phyloP scores from a whole-genome alignment of 1,140 invertebrate species.

The Epicauta chinensis region DNA sequence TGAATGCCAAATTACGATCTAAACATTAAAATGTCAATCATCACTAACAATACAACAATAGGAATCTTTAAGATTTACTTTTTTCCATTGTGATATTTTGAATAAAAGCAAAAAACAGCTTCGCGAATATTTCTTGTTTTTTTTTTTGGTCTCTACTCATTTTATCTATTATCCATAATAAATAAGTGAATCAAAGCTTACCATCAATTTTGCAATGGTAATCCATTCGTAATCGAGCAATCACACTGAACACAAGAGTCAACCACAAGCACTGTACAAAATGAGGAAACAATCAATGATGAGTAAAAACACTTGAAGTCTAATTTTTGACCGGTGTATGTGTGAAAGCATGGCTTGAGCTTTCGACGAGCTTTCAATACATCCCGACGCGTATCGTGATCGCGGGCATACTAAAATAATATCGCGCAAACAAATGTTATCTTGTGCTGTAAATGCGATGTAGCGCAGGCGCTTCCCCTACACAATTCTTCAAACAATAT shows the following conservation, averaged over 20 bases:
- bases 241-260: too few relatives aligned
- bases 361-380: not conserved
- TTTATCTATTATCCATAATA: too few relatives aligned
- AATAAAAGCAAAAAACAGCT: too few relatives aligned
- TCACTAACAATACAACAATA: conserved; percentile 12
- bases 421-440: conserved; percentile 4
- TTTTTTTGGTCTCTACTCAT: too few relatives aligned
- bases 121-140: too few relatives aligned
- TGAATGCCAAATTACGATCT: conserved; percentile 7
- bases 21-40: conserved; percentile 16
- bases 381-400: not conserved
- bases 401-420: conserved; percentile 8
- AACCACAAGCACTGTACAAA: too few relatives aligned
- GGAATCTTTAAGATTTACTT: conserved; percentile 13
- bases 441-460: not conserved
- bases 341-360: conserved; percentile 6
- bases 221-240: too few relatives aligned
- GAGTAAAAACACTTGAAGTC: not conserved
- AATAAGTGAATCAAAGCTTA: too few relatives aligned
- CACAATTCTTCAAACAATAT: conserved; percentile 11
- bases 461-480: conserved; percentile 7
- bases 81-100: conserved; percentile 3
- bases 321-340: too few relatives aligned
- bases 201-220: too few relatives aligned
- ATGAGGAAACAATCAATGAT: too few relatives aligned